These are phyloP conservation scores for Drosophila fuyamai DNA, from an alignment of 1,140 invertebrate species.

Conservation along the genomic window DNA sequence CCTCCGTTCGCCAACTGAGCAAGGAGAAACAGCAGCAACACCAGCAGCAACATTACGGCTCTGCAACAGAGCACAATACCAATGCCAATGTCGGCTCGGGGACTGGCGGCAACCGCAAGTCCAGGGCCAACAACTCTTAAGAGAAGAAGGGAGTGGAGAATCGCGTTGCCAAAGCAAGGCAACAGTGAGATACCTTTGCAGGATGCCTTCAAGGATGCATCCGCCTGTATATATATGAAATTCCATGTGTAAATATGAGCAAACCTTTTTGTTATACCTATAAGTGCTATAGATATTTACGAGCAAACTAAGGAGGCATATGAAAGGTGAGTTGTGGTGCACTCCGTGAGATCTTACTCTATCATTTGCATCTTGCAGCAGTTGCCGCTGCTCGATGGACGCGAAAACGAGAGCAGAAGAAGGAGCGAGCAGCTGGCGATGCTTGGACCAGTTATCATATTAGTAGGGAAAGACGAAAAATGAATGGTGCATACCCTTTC, in stretches of 20 bases:
- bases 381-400: conserved; percentile 25
- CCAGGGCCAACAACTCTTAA: conserved; percentile 69
- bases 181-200: conserved; percentile 53
- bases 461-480: conserved; percentile 76
- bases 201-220: conserved; percentile 36
- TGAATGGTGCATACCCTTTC: conserved; percentile 76
- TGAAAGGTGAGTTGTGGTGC: conserved; percentile 48
- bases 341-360: neutral
- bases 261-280: conserved; percentile 73
- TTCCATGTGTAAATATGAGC: conserved; percentile 78
- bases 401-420: neutral
- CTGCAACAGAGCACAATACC: conserved; percentile 55
- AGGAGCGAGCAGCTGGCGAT: conserved; percentile 15
- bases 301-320: conserved; percentile 76
- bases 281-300: conserved; percentile 75
- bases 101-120: conserved; percentile 63
- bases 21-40: conserved; percentile 67
- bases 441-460: conserved; percentile 81
- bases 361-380: conserved; percentile 24
- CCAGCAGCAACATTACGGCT: conserved; percentile 59
- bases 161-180: conserved; percentile 50
- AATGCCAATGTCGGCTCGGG: conserved; percentile 50
- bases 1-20: conserved; percentile 65
- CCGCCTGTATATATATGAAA: conserved; percentile 68
- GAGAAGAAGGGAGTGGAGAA: conserved; percentile 7